Conservation (phyloP, 1,140 invertebrate species). For the Lasioglossum baleicum region DNA sequence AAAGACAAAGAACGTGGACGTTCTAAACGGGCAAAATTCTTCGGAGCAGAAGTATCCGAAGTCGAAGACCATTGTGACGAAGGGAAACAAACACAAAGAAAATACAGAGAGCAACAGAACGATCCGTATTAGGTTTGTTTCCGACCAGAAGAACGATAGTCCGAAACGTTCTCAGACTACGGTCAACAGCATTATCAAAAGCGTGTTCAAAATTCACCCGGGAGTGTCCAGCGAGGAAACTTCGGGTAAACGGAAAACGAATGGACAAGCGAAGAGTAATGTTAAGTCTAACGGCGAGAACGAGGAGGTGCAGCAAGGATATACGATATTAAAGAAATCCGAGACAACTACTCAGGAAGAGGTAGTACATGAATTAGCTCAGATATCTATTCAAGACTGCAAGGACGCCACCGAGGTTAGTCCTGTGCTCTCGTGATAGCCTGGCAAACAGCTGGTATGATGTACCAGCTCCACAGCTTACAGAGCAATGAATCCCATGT, state of each 20-base stretch:
- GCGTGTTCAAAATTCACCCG: slow-evolving; percentile 68
- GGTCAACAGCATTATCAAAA: slow-evolving; percentile 71
- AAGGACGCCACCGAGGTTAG: slow-evolving; percentile 68
- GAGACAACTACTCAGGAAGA: slow-evolving; percentile 61
- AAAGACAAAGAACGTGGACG: slow-evolving; percentile 37
- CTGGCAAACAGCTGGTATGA: slow-evolving; percentile 49
- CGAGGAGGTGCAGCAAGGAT: slow-evolving; percentile 62
- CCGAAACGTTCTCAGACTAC: slow-evolving; percentile 68
- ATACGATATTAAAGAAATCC: slow-evolving; percentile 71
- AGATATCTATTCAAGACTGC: slow-evolving; percentile 74
- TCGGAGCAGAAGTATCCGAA: slow-evolving; percentile 32
- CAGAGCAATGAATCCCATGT: slow-evolving; percentile 61
- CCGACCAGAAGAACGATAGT: slow-evolving; percentile 55
- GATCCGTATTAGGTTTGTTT: slow-evolving; percentile 29
- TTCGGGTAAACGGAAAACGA: slow-evolving; percentile 57
- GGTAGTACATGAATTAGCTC: slow-evolving; percentile 65
- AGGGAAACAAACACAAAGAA: slow-evolving; percentile 48
- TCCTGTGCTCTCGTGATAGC: slow-evolving; percentile 74
- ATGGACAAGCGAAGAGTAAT: slow-evolving; percentile 61
- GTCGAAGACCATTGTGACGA: slow-evolving; percentile 16
- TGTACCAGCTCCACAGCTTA: slow-evolving; percentile 48
- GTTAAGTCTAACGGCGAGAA: slow-evolving; percentile 49
- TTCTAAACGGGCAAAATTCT: slow-evolving; percentile 21
- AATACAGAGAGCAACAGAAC: slow-evolving; percentile 38
- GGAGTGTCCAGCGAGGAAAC: slow-evolving; percentile 52